A percentile compares a stretch with the other conserved stretches of the same genome.
Conservation (phyloP, 2,888 invertebrate genomes). For the Mythimna ferrago region DNA sequence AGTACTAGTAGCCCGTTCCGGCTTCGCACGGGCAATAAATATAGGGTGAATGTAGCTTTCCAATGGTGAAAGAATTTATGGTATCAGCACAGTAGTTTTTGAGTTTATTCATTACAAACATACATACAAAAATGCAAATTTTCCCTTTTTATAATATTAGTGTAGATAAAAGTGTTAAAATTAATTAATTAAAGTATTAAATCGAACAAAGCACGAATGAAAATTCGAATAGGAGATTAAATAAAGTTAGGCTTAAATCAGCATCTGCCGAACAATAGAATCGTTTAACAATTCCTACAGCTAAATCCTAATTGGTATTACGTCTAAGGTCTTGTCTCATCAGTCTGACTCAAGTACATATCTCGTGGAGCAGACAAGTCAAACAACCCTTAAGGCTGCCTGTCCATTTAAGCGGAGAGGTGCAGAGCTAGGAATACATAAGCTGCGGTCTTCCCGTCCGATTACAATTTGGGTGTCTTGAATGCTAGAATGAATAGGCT, state of each 20-base stretch:
- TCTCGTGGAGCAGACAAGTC: constrained; percentile 30
- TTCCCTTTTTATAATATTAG: no score
- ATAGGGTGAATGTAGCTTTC: no score
- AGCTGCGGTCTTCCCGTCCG: no score
- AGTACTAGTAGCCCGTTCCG: no score
- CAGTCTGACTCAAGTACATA: constrained; percentile 24
- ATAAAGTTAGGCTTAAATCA: not conserved
- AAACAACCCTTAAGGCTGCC: constrained; percentile 21
- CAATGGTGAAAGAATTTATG: no score
- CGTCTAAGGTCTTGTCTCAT: not conserved
- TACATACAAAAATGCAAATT: no score
- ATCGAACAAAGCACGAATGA: not conserved
- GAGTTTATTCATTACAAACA: no score
- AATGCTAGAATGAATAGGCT: no score
- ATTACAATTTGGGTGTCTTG: no score
- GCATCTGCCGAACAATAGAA: not conserved
- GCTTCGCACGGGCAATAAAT: no score
- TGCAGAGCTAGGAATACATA: not conserved
- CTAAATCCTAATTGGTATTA: constrained; percentile 19
- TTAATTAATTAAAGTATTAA: not conserved
- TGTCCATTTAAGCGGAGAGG: constrained; percentile 2
- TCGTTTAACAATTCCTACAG: not conserved
- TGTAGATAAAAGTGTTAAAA: no score
- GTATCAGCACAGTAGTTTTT: no score
- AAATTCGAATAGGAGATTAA: not conserved